These are phyloP conservation scores for Lypha dubia DNA, from an alignment of 2,888 invertebrate genomes.

Conservation along the genomic window DNA sequence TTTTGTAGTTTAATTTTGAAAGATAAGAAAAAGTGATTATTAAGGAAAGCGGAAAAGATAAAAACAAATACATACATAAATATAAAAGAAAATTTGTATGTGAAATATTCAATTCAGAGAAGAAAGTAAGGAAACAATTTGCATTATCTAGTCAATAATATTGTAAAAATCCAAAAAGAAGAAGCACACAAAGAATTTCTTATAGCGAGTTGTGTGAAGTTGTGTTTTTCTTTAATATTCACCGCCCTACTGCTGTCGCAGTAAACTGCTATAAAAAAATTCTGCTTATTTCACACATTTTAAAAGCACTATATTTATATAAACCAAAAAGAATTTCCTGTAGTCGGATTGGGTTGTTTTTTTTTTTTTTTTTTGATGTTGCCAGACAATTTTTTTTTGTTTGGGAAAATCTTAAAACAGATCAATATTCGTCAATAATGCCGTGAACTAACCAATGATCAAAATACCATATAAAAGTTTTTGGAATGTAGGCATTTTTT, in stretches of 20 bases:
- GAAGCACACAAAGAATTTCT: constrained; percentile 55
- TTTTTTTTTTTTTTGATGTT: constrained; percentile 10
- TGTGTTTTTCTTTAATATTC: constrained; percentile 21
- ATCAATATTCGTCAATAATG: too few species aligned
- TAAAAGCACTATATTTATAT: too few species aligned
- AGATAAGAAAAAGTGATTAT: constrained; percentile 13
- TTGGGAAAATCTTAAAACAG: too few species aligned
- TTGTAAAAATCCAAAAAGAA: constrained; percentile 30
- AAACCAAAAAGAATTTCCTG: constrained; percentile 49
- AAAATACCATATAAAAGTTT: too few species aligned
- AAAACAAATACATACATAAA: background rate
- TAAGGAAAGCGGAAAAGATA: background rate
- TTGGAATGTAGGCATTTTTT: too few species aligned
- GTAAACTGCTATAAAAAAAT: constrained; percentile 38
- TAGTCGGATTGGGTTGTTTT: too few species aligned
- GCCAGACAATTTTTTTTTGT: too few species aligned
- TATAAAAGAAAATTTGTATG: too few species aligned
- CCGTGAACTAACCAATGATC: too few species aligned
- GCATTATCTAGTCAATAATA: background rate
- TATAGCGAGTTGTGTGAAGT: constrained; percentile 56
- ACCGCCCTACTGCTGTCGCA: constrained; percentile 61
- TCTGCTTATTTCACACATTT: constrained; percentile 45
- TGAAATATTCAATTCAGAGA: too few species aligned
- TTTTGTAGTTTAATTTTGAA: background rate
- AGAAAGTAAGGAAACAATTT: background rate